phyloP scores from a whole-genome alignment of 2,113 vertebrate genomes.

The Entomyzon cyanotis region DNA sequence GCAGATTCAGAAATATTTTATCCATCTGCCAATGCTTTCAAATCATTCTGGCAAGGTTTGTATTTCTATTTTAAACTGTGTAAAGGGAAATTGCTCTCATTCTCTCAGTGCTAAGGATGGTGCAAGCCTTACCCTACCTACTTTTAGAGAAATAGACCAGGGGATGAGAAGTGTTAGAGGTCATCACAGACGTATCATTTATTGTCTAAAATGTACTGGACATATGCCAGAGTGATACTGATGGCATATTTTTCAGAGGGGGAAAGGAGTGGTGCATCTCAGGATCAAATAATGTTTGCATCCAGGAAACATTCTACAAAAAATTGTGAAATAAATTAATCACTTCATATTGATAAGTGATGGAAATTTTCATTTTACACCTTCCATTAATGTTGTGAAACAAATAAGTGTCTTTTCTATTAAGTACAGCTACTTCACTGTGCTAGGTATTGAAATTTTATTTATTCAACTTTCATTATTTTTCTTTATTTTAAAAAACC shows the following conservation, averaged over 20 bases:
- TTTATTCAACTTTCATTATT: not conserved
- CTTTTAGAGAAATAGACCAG: not conserved
- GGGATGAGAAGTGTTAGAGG: not conserved
- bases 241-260: not conserved
- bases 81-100: slow-evolving; percentile 51
- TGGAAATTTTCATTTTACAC: not conserved
- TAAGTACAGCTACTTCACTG: not conserved
- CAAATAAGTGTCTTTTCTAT: not conserved
- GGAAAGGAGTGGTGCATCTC: not conserved
- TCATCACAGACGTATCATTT: not conserved
- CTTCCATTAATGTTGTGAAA: not conserved
- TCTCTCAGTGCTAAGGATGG: slow-evolving; percentile 16
- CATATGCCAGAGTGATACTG: not conserved
- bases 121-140: slow-evolving; percentile 14
- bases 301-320: not conserved
- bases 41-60: slow-evolving; percentile 55
- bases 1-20: slow-evolving; percentile 70
- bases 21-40: slow-evolving; percentile 68
- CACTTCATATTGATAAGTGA: not conserved
- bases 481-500: not conserved
- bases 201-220: not conserved
- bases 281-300: not conserved
- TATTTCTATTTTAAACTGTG: slow-evolving; percentile 66
- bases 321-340: not conserved
- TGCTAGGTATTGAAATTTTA: not conserved